Conservation (phyloP, 2,797 vertebrate genomes). For the Enteromius afrohamiltoni region DNA sequence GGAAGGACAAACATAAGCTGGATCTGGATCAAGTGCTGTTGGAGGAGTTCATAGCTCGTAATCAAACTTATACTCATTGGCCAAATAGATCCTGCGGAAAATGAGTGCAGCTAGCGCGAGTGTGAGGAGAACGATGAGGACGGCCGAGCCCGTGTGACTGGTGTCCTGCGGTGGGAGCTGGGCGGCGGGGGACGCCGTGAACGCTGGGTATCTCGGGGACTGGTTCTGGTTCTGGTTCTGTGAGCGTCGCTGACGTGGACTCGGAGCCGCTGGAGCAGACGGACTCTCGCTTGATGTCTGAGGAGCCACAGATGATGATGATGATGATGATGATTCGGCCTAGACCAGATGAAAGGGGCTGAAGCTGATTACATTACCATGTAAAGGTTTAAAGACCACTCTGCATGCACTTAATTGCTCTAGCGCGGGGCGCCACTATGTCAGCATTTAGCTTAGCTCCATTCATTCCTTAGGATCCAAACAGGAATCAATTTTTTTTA, state of each 20-base stretch:
- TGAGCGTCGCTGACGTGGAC: conserved; percentile 87
- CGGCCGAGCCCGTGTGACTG: conserved; percentile 81
- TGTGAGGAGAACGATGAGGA: conserved; percentile 90
- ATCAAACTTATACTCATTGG: conserved; percentile 92
- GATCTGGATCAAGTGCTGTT: not conserved
- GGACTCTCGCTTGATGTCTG: conserved; percentile 61
- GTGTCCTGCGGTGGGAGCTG: conserved; percentile 75
- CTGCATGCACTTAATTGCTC: too few species aligned
- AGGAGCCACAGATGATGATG: conserved; percentile 30
- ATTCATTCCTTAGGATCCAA: too few species aligned
- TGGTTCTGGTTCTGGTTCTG: conserved; percentile 77
- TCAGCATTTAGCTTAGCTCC: too few species aligned
- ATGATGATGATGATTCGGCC: conserved; percentile 56
- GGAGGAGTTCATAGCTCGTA: conserved; percentile 85
- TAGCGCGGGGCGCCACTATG: too few species aligned
- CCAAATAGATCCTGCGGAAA: conserved; percentile 93
- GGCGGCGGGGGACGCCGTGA: conserved; percentile 64
- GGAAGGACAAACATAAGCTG: not conserved
- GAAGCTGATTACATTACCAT: not conserved
- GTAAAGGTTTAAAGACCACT: too few species aligned
- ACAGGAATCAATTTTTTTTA: too few species aligned
- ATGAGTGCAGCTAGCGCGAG: conserved; percentile 91
- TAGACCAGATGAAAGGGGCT: conserved; percentile 12
- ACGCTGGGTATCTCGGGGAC: conserved; percentile 20
- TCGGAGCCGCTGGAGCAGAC: conserved; percentile 60